A percentile compares a stretch with the other conserved stretches of the same genome.
These are phyloP conservation scores for Drosophila trapezifrons DNA, from an alignment of 1,140 invertebrate genomes.

Conservation along the genomic window DNA sequence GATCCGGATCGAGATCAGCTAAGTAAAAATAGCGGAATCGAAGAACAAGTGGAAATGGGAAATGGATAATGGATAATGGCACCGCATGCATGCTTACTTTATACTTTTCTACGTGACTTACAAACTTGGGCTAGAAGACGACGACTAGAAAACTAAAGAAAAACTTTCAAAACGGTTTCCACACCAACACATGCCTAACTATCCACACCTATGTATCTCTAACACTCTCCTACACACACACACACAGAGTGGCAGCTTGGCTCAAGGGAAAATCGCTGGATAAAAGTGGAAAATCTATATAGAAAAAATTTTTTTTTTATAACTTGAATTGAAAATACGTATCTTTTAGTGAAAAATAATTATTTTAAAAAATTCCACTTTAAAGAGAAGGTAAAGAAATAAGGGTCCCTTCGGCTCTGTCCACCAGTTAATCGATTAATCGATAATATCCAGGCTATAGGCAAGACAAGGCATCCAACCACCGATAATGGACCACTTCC, in stretches of 20 bases:
- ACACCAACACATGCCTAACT: constrained; percentile 32
- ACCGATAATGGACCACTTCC: constrained; percentile 52
- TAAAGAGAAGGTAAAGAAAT: neutral
- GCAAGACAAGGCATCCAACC: constrained; percentile 44
- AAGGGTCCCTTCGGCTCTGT: neutral
- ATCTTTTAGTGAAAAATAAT: neutral
- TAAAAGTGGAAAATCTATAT: neutral
- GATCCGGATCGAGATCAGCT: constrained; percentile 24
- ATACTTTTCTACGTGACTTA: constrained; percentile 52
- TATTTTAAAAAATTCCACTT: neutral
- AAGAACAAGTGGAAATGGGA: constrained; percentile 12
- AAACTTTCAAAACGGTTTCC: constrained; percentile 51
- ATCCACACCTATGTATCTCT: neutral
- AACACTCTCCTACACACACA: constrained; percentile 4
- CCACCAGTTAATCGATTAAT: neutral
- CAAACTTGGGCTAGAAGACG: constrained; percentile 32
- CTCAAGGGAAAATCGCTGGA: neutral
- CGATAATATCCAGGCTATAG: constrained; percentile 18
- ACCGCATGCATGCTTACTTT: constrained; percentile 42
- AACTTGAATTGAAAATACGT: neutral
- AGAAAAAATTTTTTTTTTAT: neutral
- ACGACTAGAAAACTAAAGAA: constrained; percentile 31
- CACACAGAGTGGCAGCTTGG: constrained; percentile 5
- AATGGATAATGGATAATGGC: constrained; percentile 12
- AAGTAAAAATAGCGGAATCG: constrained; percentile 1